These are phyloP conservation scores for Trematocara unimaculatum DNA, from an alignment of 2,113 vertebrate species.

Conservation along the genomic window DNA sequence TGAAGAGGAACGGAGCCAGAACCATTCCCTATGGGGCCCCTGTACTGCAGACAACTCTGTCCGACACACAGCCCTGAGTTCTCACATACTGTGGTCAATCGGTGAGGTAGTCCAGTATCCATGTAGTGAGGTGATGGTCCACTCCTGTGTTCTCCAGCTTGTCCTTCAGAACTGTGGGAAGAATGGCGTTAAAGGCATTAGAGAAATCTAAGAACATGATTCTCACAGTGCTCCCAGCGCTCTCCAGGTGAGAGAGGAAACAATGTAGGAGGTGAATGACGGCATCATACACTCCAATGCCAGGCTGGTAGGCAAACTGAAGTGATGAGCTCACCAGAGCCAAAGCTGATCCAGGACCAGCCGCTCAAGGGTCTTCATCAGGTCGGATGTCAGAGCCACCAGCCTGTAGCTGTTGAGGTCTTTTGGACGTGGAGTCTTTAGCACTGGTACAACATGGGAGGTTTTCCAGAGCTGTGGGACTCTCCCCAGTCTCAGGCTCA, in stretches of 20 bases:
- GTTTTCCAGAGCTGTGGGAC: neutral
- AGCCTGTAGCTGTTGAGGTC: neutral
- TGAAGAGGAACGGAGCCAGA: neutral
- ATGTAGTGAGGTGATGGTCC: neutral
- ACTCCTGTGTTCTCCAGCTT: neutral
- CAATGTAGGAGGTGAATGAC: neutral
- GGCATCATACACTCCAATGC: neutral
- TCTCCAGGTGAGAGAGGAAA: neutral
- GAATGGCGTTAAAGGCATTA: neutral
- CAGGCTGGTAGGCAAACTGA: neutral
- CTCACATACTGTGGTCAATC: neutral
- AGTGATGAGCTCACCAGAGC: neutral
- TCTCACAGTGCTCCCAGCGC: neutral
- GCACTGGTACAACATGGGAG: neutral
- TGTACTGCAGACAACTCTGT: too few relatives aligned
- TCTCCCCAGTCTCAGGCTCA: neutral
- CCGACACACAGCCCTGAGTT: too few relatives aligned
- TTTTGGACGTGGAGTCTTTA: neutral
- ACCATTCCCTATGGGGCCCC: too few relatives aligned
- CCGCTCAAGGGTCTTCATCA: neutral
- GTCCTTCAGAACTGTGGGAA: neutral
- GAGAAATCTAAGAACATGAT: neutral
- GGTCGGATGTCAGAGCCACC: neutral
- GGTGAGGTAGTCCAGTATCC: neutral
- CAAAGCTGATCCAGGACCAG: fast-evolving